Conservation (phyloP, 2,797 vertebrate species). For the Aplochiton taeniatus region DNA sequence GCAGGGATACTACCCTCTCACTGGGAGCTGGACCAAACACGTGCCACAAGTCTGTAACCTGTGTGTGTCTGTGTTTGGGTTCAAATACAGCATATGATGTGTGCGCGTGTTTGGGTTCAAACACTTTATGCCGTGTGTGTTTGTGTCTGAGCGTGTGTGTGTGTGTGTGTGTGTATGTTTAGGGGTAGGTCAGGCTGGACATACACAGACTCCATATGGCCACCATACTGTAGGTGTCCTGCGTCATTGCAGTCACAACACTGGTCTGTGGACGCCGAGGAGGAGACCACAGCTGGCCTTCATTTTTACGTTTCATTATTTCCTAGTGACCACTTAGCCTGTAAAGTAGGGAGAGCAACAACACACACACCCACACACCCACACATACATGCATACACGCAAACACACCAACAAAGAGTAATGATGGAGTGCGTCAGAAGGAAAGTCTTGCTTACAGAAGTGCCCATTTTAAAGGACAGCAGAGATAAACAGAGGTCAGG, state of each 20-base stretch:
- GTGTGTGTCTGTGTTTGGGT: slow-evolving; percentile 18
- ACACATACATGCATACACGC: background rate
- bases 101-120: slow-evolving; percentile 13
- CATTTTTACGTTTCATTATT: slow-evolving; percentile 60
- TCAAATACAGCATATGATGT: slow-evolving; percentile 7
- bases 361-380: background rate
- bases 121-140: slow-evolving; percentile 2
- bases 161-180: slow-evolving; percentile 11
- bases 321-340: slow-evolving; percentile 50
- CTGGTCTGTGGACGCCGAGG: slow-evolving; percentile 13
- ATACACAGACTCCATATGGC: slow-evolving; percentile 40
- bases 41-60: too few relatives aligned
- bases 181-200: background rate
- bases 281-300: slow-evolving; percentile 59
- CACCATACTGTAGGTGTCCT: slow-evolving; percentile 27
- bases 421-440: slow-evolving; percentile 14
- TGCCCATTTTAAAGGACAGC: slow-evolving; percentile 35
- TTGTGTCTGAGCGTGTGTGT: slow-evolving; percentile 6
- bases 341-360: slow-evolving; percentile 35
- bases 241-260: slow-evolving; percentile 24
- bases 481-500: slow-evolving; percentile 45
- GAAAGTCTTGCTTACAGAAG: slow-evolving; percentile 47
- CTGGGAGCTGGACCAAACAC: too few relatives aligned
- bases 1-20: too few relatives aligned
- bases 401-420: slow-evolving; percentile 4